Conservation (phyloP, 2,888 invertebrate genomes). For the Disparrhopalites patrizii region DNA sequence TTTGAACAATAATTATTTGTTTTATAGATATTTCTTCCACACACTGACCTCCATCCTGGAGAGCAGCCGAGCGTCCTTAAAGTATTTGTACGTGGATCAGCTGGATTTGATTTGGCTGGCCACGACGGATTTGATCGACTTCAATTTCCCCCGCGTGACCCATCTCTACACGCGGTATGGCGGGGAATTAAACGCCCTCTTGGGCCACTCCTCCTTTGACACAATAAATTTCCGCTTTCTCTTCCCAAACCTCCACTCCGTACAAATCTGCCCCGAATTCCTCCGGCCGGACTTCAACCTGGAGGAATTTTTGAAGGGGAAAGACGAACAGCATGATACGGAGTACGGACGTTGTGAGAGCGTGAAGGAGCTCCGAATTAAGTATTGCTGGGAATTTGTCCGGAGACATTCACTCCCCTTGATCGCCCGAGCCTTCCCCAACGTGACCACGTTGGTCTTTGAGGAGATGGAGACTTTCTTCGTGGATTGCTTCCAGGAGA, state of each 20-base stretch:
- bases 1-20: too few species aligned
- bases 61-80: neutral
- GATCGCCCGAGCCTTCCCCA: neutral
- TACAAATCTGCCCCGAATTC: neutral
- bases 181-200: neutral
- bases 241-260: neutral
- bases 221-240: neutral
- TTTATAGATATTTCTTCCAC: neutral
- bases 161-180: neutral
- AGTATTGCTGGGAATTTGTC: neutral
- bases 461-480: neutral
- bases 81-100: neutral
- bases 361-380: neutral
- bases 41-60: neutral
- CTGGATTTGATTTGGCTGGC: neutral
- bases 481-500: neutral
- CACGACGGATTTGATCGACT: neutral
- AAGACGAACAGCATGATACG: neutral
- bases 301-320: neutral
- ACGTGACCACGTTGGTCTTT: neutral
- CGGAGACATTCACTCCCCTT: neutral
- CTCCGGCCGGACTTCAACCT: neutral
- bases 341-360: neutral
- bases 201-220: neutral
- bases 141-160: neutral